These are phyloP conservation scores for Diachasmimorpha longicaudata DNA, from an alignment of 1,140 invertebrate species.

Conservation along the genomic window DNA sequence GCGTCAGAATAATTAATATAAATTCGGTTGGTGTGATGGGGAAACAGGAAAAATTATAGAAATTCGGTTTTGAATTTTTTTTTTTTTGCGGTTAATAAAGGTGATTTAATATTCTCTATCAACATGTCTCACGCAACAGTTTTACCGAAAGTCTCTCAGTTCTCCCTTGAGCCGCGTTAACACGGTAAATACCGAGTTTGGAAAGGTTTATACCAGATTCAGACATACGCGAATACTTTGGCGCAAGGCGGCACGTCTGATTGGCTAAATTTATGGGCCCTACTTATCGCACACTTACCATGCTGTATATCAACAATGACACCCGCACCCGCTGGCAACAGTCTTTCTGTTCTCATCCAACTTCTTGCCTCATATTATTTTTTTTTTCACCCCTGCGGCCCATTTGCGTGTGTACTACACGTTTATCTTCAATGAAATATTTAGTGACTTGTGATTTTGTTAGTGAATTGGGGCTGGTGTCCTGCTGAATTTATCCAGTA, in stretches of 20 bases:
- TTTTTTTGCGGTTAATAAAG: too few relatives aligned
- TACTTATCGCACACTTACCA: constrained; percentile 63
- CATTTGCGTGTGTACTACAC: constrained; percentile 11
- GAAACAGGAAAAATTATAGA: too few relatives aligned
- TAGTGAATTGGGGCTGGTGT: too few relatives aligned
- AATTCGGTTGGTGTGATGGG: too few relatives aligned
- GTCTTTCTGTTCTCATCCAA: constrained; percentile 18
- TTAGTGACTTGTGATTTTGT: not conserved
- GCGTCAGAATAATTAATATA: too few relatives aligned
- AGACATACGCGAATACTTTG: not conserved
- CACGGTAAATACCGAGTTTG: constrained; percentile 37
- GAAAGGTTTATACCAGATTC: constrained; percentile 14
- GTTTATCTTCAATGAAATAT: constrained; percentile 7
- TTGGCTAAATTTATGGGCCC: constrained; percentile 61
- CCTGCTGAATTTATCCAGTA: too few relatives aligned
- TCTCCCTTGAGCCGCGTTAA: not conserved
- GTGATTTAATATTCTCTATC: too few relatives aligned
- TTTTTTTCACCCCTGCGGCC: not conserved
- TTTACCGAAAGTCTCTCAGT: not conserved
- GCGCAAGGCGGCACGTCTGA: constrained; percentile 55
- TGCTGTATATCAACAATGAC: constrained; percentile 64
- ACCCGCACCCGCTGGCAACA: constrained; percentile 56
- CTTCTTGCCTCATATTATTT: not conserved
- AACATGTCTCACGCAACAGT: not conserved
- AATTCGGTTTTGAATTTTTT: too few relatives aligned